phyloP scores from a whole-genome alignment of 2,797 vertebrate genomes.

The Podarcis siculus region DNA sequence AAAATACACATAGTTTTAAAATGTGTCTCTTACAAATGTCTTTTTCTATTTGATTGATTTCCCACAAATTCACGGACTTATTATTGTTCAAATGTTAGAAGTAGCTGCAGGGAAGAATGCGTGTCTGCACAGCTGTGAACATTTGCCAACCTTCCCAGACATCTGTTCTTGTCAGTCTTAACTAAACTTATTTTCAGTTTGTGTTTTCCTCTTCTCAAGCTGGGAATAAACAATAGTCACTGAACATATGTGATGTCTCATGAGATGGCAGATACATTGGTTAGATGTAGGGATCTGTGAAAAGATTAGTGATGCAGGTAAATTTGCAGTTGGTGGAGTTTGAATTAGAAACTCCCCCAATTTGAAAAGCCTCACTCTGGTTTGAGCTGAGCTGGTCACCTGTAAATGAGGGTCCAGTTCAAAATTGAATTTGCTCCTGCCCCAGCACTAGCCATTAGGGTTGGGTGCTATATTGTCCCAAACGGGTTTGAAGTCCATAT shows the following conservation, averaged over 20 bases:
- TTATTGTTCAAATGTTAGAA: not conserved
- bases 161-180: slow-evolving; percentile 27
- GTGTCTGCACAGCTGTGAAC: slow-evolving; percentile 1
- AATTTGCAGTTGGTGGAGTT: not conserved
- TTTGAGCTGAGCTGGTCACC: not conserved
- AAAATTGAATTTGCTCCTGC: not conserved
- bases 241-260: slow-evolving; percentile 28
- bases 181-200: slow-evolving; percentile 33
- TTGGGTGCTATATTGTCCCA: too few species aligned
- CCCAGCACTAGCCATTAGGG: too few species aligned
- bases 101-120: not conserved
- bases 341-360: not conserved
- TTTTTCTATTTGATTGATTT: not conserved
- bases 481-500: too few species aligned
- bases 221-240: slow-evolving; percentile 21
- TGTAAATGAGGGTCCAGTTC: not conserved
- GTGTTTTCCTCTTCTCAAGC: not conserved
- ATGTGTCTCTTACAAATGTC: not conserved
- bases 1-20: not conserved
- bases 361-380: not conserved
- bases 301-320: not conserved
- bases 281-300: not conserved
- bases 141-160: slow-evolving; percentile 13
- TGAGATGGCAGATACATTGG: not conserved
- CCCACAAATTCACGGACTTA: not conserved